Percentiles rank a stretch among this genome's conserved stretches.
phyloP scores from a whole-genome alignment of 2,797 vertebrate species.

The Cyclopterus lumpus region DNA sequence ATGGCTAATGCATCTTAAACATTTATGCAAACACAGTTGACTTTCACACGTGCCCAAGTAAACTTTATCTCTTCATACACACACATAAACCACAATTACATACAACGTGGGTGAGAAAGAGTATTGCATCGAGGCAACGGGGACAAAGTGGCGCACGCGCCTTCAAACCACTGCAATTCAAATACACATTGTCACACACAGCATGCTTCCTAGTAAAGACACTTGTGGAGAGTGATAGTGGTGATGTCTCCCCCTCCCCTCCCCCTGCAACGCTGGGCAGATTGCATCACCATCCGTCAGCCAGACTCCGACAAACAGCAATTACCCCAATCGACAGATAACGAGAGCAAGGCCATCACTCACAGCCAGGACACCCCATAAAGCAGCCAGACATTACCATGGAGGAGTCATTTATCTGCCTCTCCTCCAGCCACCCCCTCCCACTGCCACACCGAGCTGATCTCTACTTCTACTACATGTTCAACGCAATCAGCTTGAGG shows the following conservation, averaged over 20 bases:
- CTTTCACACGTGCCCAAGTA: conserved; percentile 54
- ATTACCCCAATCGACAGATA: conserved; percentile 87
- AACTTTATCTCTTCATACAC: conserved; percentile 18
- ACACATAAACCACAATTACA: conserved; percentile 1
- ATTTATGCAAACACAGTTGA: conserved; percentile 72
- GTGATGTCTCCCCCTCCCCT: conserved; percentile 33
- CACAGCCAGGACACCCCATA: conserved; percentile 78
- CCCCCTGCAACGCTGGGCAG: conserved; percentile 51
- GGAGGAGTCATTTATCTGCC: conserved; percentile 75
- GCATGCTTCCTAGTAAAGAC: conserved; percentile 54
- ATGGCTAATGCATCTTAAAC: conserved; percentile 75
- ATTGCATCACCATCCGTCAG: conserved; percentile 83
- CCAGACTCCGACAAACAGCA: conserved; percentile 82
- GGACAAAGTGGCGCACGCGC: not conserved
- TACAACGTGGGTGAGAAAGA: not conserved
- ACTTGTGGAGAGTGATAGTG: conserved; percentile 70
- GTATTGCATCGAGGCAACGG: not conserved
- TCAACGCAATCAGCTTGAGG: conserved; percentile 6
- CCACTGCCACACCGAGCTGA: conserved; percentile 29
- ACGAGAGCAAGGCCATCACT: conserved; percentile 82
- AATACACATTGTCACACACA: conserved; percentile 45
- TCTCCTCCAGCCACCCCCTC: conserved; percentile 42
- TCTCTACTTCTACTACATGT: conserved; percentile 59
- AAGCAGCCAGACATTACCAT: conserved; percentile 79
- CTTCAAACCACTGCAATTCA: conserved; percentile 38